A percentile compares a stretch with the other conserved stretches of the same genome.
phyloP scores from a whole-genome alignment of 2,888 invertebrate species.

The Matsumyia berberina region DNA sequence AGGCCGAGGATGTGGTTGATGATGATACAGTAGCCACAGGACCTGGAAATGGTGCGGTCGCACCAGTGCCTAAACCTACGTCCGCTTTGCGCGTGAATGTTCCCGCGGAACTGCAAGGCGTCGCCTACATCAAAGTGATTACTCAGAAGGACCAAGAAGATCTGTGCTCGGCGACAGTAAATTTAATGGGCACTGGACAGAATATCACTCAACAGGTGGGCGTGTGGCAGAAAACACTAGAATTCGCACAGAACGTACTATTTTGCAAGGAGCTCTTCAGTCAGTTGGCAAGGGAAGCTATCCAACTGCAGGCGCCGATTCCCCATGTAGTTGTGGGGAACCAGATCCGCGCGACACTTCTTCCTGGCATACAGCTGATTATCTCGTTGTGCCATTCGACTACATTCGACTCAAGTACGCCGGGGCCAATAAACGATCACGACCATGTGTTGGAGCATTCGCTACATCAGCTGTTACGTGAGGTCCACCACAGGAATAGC shows the following conservation, averaged over 20 bases:
- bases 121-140: conserved; percentile 97
- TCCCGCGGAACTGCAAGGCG: conserved; percentile 97
- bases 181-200: conserved; percentile 90
- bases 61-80: conserved; percentile 86
- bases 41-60: conserved; percentile 86
- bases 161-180: conserved; percentile 92
- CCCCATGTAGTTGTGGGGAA: conserved; percentile 99
- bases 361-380: conserved; percentile 96
- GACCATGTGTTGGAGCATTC: conserved; percentile 99
- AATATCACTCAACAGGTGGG: conserved; percentile 88
- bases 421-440: conserved; percentile 88
- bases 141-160: conserved; percentile 98
- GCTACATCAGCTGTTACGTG: conserved; percentile 95
- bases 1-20: conserved; percentile 88
- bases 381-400: conserved; percentile 96
- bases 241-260: conserved; percentile 97
- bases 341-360: conserved; percentile 97
- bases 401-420: conserved; percentile 85
- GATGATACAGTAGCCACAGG: conserved; percentile 84
- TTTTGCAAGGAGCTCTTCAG: conserved; percentile 98
- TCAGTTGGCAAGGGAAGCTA: conserved; percentile 96
- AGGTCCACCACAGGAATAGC: conserved; percentile 96
- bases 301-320: conserved; percentile 95
- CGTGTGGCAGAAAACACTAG: conserved; percentile 98
- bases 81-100: conserved; percentile 96